These are phyloP conservation scores for Chromis chromis DNA, from an alignment of 2,797 vertebrate species.

Conservation along the genomic window DNA sequence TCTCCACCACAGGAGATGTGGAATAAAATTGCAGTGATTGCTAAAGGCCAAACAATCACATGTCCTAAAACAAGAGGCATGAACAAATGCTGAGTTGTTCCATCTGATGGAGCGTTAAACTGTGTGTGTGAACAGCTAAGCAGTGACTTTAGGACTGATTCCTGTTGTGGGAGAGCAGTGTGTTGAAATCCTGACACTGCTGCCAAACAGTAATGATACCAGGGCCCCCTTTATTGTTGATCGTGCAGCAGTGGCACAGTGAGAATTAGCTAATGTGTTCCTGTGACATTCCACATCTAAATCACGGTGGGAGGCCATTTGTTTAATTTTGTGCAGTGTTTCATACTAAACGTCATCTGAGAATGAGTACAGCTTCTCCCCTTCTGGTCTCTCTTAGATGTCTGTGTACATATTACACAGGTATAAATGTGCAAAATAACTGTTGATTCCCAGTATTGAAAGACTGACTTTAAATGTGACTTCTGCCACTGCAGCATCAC, in stretches of 20 bases:
- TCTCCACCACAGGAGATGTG: not conserved
- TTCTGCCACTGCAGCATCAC: slow-evolving; percentile 22
- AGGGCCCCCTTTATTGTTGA: not conserved
- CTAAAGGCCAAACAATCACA: slow-evolving; percentile 22
- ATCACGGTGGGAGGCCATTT: not conserved
- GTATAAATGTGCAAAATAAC: not conserved
- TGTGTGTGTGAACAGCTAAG: not conserved
- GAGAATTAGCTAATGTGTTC: not conserved
- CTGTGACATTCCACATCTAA: slow-evolving; percentile 33
- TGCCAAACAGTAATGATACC: not conserved
- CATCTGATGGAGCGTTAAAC: slow-evolving; percentile 5
- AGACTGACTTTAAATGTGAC: not conserved
- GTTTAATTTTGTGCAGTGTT: not conserved
- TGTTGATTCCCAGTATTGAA: not conserved
- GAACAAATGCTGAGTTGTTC: slow-evolving; percentile 7
- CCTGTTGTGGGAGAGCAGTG: slow-evolving; percentile 5
- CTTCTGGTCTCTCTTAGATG: not conserved
- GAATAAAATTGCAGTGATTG: not conserved
- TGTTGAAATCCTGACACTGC: slow-evolving; percentile 7
- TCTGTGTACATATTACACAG: not conserved
- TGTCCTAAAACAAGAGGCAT: not conserved
- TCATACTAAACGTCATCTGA: not conserved
- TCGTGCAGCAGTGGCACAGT: not conserved
- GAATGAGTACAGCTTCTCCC: not conserved
- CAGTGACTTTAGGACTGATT: not conserved